A percentile compares a stretch with the other conserved stretches of the same genome.
Evolutionary conservation across 2,113 vertebrate genomes (phyloP).

Genomic region (Gallinago undulata): DNA sequence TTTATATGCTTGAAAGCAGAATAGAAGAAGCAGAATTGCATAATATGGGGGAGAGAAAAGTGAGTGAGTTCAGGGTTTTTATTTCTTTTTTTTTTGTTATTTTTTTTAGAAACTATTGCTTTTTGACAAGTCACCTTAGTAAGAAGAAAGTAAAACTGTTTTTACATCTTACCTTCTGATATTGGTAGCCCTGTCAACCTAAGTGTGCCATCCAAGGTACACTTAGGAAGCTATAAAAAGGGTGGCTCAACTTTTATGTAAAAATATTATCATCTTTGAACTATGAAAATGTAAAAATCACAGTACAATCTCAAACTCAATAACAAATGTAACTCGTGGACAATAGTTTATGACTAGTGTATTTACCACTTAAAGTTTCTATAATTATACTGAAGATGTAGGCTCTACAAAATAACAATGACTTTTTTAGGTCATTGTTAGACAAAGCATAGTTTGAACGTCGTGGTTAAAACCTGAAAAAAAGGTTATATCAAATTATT

Average conservation of each 20-base stretch:
- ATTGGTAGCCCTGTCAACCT: not conserved
- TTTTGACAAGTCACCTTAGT: not conserved
- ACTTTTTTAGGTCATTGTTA: not conserved
- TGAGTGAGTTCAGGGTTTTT: not conserved
- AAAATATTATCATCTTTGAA: not conserved
- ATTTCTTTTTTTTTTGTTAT: not conserved
- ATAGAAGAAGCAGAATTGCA: not conserved
- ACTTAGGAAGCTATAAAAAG: not conserved
- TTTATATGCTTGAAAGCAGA: not conserved
- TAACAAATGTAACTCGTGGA: not conserved
- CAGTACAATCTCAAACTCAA: not conserved
- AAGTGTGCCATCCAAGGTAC: not conserved
- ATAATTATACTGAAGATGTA: not conserved
- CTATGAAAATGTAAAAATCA: not conserved
- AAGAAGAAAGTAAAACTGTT: not conserved
- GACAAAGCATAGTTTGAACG: not conserved
- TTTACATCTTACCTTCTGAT: not conserved
- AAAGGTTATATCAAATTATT: not conserved
- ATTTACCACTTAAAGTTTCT: not conserved
- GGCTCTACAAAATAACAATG: not conserved
- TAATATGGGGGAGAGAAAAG: not conserved
- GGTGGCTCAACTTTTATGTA: not conserved
- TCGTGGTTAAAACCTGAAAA: not conserved
- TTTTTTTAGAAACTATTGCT: not conserved
- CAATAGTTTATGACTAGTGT: not conserved